These are phyloP conservation scores for Ceratina calcarata DNA, from an alignment of 1,140 invertebrate species.

Conservation along the genomic window DNA sequence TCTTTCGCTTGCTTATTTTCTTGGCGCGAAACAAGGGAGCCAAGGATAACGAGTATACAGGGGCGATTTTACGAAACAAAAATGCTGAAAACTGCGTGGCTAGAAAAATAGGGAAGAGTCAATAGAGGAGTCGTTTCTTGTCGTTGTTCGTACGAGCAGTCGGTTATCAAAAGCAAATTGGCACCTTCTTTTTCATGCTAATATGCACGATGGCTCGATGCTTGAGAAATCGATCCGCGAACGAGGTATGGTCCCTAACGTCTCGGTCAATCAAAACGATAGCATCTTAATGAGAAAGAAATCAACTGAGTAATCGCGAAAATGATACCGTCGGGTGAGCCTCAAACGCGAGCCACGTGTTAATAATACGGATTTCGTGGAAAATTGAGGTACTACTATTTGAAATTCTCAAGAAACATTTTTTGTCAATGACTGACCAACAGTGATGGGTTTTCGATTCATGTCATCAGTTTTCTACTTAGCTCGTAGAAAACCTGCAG, in stretches of 20 bases:
- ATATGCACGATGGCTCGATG: slow-evolving; percentile 49
- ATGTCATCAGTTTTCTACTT: too few relatives aligned
- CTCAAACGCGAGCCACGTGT: slow-evolving; percentile 8
- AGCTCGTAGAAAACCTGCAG: too few relatives aligned
- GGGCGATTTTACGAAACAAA: neutral
- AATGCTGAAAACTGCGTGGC: neutral
- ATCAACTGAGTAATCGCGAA: slow-evolving; percentile 27
- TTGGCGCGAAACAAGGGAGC: neutral
- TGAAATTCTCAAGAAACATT: neutral
- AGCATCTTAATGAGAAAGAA: slow-evolving; percentile 43
- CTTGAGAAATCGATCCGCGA: slow-evolving; percentile 59
- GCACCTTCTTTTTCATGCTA: slow-evolving; percentile 70
- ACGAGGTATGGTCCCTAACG: slow-evolving; percentile 51
- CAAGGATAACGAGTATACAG: neutral
- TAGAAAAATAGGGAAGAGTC: slow-evolving; percentile 15
- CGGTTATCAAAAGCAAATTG: slow-evolving; percentile 64
- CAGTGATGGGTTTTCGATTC: too few relatives aligned
- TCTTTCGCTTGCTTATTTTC: neutral
- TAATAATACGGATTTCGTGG: neutral
- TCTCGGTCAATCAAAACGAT: slow-evolving; percentile 50
- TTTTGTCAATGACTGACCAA: too few relatives aligned
- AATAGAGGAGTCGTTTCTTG: slow-evolving; percentile 15
- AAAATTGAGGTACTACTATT: neutral
- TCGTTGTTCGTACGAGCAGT: neutral
- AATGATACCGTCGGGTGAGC: slow-evolving; percentile 1